Evolutionary conservation across 2,888 invertebrate genomes (phyloP), one percentile per base, ranked within the genome.

Genomic region (Tromatobia lineatoria): DNA sequence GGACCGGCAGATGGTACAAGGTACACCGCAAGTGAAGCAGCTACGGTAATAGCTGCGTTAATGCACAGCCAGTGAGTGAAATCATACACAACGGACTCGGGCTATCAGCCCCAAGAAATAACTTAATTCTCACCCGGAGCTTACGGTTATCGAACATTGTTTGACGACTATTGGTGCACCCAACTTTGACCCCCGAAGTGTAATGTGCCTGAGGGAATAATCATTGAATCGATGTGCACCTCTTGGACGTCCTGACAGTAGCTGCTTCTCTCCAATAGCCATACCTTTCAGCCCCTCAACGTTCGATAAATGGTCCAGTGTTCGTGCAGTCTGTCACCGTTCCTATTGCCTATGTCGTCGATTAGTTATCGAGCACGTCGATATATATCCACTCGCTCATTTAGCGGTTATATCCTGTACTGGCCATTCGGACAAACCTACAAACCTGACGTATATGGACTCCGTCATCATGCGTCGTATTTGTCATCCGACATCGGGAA

Each of bases 1-100:
- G 74, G 74, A 38, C 70, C 67, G 18, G 45, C 78, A 70, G 82
- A 82, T 79, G 78, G 57, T 50, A 66, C 75, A 69, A 45, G 38
- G 61, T 70, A 64, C 64, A 77, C 38, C 42, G 20, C 59, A 25
- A 70, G 61, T 69, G 38, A 78, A 82, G 74, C 69, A 78, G 70
- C 82, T 45, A 70, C 50, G 47, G 70, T 75, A 57, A 70, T 83
- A 64, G 70, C 47, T 25, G 50, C 25, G 42, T 50, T 69, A 59
- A 59, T 25, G 34, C 57, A 29, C 34, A 57, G 66, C 29, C 25
- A 50, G 20, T n/a, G 59, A 57, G 61, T 57, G 59, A 47, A 11
- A 47, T 20, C 67, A 29, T 38, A 20, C 7, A 38, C n/a, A 70
- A 50, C 25, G 15, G 20, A 20, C 10, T 11, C n/a, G 3, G 61